phyloP scores from a whole-genome alignment of 2,888 invertebrate genomes.

The Drosophila longiperda region DNA sequence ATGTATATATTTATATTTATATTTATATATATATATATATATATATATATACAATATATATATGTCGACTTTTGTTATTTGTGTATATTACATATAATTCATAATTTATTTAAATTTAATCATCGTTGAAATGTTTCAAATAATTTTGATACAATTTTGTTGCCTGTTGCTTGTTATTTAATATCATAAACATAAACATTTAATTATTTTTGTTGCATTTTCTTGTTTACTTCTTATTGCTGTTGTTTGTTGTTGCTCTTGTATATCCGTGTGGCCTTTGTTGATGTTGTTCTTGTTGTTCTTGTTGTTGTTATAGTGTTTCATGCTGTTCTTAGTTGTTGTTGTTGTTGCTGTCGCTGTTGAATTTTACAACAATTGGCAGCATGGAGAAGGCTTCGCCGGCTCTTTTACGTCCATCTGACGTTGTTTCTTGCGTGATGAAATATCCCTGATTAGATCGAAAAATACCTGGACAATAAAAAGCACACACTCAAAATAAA shows the following conservation, averaged over 20 bases:
- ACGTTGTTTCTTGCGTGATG: conserved; percentile 85
- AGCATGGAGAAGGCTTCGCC: conserved; percentile 85
- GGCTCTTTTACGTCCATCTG: conserved; percentile 85
- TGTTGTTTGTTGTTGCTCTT: conserved; percentile 27
- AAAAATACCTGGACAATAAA: conserved; percentile 84
- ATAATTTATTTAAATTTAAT: conserved; percentile 43
- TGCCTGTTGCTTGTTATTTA: conserved; percentile 22
- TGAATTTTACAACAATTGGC: conserved; percentile 85
- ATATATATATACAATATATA: conserved; percentile 6
- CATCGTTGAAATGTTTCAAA: conserved; percentile 56
- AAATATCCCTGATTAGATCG: conserved; percentile 85
- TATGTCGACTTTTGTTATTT: conserved; percentile 15
- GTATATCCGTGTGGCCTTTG: conserved; percentile 26
- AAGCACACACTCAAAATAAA: conserved; percentile 1
- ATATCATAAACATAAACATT: conserved; percentile 32
- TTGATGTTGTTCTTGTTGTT: conserved; percentile 25
- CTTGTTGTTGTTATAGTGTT: conserved; percentile 28
- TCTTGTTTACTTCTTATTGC: conserved; percentile 25
- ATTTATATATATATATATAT: neutral
- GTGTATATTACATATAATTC: conserved; percentile 56
- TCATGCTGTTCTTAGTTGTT: conserved; percentile 2
- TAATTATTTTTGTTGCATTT: conserved; percentile 35
- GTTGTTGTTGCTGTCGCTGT: conserved; percentile 21
- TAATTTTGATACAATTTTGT: conserved; percentile 40
- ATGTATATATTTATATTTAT: neutral